A percentile compares a stretch with the other conserved stretches of the same genome.
Evolutionary conservation across 2,113 vertebrate species (phyloP).

Genomic region (Takifugu bimaculatus): DNA sequence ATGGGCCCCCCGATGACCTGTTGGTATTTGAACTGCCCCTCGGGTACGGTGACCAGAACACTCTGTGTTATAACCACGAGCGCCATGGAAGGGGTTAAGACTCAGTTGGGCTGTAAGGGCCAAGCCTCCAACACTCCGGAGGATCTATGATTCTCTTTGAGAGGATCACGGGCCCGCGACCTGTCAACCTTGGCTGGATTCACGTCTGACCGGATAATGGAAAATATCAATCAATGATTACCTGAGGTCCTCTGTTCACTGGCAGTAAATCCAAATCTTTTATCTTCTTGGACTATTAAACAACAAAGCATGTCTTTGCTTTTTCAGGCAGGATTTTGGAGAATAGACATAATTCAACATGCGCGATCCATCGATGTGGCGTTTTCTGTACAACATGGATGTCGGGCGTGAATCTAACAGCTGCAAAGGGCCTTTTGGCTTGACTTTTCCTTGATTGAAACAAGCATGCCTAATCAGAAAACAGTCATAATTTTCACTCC

Average conservation of each 20-base stretch:
- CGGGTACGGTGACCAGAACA: conserved; percentile 52
- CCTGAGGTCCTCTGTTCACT: conserved; percentile 37
- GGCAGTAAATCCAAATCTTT: conserved; percentile 49
- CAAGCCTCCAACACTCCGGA: conserved; percentile 58
- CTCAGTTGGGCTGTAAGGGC: conserved; percentile 49
- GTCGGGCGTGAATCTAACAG: neutral
- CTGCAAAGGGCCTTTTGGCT: too few species aligned
- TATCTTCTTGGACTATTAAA: conserved; percentile 18
- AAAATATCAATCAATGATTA: conserved; percentile 61
- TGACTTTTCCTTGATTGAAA: too few species aligned
- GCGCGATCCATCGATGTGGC: too few species aligned
- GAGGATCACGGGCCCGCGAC: conserved; percentile 51
- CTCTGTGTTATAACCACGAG: conserved; percentile 45
- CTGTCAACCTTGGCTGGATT: conserved; percentile 57
- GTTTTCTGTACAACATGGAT: too few species aligned
- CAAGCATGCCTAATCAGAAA: too few species aligned
- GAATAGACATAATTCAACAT: too few species aligned
- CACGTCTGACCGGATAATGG: conserved; percentile 41
- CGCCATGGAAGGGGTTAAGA: conserved; percentile 62
- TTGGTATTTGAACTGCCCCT: conserved; percentile 64
- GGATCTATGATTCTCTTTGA: conserved; percentile 57
- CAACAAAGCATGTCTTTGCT: conserved; percentile 1
- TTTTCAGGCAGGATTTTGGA: neutral
- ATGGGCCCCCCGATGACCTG: conserved; percentile 61
- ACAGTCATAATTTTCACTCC: too few species aligned